Conservation (phyloP, 2,888 invertebrate genomes). For the Anthrax anthrax region DNA sequence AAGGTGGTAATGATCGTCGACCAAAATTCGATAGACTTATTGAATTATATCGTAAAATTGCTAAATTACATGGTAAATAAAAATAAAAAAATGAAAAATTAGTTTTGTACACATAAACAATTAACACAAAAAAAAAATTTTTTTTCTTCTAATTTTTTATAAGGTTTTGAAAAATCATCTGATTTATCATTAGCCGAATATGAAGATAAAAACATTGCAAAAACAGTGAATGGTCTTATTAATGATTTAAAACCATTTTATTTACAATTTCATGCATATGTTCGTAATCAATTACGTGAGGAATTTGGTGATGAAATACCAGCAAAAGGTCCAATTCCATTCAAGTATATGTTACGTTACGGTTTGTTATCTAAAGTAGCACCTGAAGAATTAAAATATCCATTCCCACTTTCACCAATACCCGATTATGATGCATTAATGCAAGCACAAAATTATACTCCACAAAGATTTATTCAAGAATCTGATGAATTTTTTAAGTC, state of each 20-base stretch:
- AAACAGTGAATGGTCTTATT: conserved; percentile 44
- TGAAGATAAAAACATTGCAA: conserved; percentile 47
- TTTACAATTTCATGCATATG: conserved; percentile 63
- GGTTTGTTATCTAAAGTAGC: neutral
- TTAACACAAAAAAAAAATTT: neutral
- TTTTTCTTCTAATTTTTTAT: conserved; percentile 2
- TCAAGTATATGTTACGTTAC: conserved; percentile 48
- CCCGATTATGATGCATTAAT: neutral
- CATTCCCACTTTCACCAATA: neutral
- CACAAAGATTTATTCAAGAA: neutral
- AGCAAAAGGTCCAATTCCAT: conserved; percentile 52
- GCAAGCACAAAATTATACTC: neutral
- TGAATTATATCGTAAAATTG: conserved; percentile 47
- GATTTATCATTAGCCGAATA: conserved; percentile 50
- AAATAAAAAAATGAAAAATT: too few species aligned
- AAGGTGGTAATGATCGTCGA: conserved; percentile 40
- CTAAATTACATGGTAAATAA: conserved; percentile 43
- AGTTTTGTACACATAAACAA: too few species aligned
- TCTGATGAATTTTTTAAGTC: conserved; percentile 3
- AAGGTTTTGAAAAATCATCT: conserved; percentile 47
- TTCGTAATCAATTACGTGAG: conserved; percentile 48
- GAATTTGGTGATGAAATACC: conserved; percentile 52
- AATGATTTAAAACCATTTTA: conserved; percentile 61
- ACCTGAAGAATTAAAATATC: neutral
- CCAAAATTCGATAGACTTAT: conserved; percentile 47